These are phyloP conservation scores for Ameiurus melas DNA, from an alignment of 2,113 vertebrate species.

Conservation along the genomic window DNA sequence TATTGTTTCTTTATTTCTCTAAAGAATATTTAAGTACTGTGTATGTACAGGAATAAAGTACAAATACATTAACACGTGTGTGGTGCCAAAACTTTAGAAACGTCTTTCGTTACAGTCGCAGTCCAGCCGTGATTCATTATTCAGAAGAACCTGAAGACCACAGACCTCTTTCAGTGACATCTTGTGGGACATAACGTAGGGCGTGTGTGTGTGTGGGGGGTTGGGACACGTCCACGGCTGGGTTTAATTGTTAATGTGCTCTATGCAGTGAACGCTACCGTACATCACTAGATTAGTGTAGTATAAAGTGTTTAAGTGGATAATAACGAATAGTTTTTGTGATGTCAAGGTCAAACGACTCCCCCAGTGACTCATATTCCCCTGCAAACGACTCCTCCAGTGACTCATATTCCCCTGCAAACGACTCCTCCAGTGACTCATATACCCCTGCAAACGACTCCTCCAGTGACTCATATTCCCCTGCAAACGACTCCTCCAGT, in stretches of 20 bases:
- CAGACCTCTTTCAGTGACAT: background rate
- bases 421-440: no score
- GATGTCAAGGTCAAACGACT: no score
- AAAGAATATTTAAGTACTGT: conserved; percentile 51
- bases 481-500: no score
- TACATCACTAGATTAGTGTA: no score
- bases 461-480: no score
- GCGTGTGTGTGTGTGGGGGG: background rate
- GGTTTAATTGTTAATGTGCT: background rate
- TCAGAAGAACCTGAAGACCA: background rate
- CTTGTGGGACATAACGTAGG: background rate
- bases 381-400: no score
- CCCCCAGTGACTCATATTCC: no score
- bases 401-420: no score
- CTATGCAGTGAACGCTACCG: no score
- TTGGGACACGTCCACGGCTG: background rate
- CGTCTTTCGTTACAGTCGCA: background rate
- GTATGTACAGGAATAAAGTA: conserved; percentile 70
- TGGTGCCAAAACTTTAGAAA: background rate
- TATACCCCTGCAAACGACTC: no score
- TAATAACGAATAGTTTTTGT: no score
- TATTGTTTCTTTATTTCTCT: conserved; percentile 28
- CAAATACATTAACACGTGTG: conserved; percentile 52
- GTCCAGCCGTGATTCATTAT: background rate
- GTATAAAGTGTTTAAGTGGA: no score